Conservation (phyloP, 2,113 vertebrate species). For the Pantherophis guttatus region DNA sequence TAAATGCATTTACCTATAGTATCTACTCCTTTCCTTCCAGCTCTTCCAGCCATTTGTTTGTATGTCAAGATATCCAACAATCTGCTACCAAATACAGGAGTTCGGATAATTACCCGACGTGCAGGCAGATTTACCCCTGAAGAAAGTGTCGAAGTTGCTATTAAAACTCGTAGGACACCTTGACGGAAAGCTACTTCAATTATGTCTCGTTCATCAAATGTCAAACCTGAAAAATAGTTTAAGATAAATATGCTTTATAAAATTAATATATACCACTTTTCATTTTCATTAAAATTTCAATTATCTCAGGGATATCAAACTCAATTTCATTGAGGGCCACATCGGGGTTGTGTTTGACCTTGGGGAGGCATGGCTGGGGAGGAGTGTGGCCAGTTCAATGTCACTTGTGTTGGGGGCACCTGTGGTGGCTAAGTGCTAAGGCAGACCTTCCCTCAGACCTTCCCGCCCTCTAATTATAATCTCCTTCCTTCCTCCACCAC, state of each 20-base stretch:
- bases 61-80: slow-evolving; percentile 89
- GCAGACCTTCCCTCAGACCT: no score
- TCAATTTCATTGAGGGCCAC: no score
- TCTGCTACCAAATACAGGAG: slow-evolving; percentile 85
- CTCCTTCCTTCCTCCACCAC: no score
- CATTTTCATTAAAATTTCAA: neutral
- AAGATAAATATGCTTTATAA: neutral
- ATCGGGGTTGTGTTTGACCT: no score
- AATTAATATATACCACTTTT: neutral
- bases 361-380: no score
- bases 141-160: slow-evolving; percentile 92
- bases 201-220: slow-evolving; percentile 93
- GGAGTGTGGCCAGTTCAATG: no score
- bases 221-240: slow-evolving; percentile 77
- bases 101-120: slow-evolving; percentile 90
- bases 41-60: slow-evolving; percentile 95
- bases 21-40: slow-evolving; percentile 94
- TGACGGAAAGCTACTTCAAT: slow-evolving; percentile 91
- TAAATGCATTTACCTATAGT: slow-evolving; percentile 74
- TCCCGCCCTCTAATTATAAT: no score
- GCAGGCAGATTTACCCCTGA: slow-evolving; percentile 97
- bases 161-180: slow-evolving; percentile 82
- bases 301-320: no score
- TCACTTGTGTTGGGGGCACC: no score
- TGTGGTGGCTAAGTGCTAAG: no score